These are phyloP conservation scores for Hoplodrina ambigua DNA, from an alignment of 2,888 invertebrate genomes.

Conservation along the genomic window DNA sequence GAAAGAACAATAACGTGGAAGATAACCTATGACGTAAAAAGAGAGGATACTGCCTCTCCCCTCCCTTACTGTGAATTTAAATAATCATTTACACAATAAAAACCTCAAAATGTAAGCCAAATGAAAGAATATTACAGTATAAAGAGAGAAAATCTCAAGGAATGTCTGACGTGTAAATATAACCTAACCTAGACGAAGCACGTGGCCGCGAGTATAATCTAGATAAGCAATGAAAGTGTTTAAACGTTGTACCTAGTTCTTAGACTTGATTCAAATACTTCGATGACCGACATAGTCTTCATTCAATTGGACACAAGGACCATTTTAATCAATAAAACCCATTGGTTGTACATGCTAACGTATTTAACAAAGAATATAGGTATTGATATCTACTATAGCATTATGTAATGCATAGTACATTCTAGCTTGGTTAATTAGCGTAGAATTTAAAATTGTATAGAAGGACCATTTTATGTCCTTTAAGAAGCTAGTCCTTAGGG, in stretches of 20 bases:
- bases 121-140: too few relatives aligned
- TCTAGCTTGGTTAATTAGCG: too few relatives aligned
- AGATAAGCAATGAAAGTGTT: constrained; percentile 7
- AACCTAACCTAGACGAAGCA: constrained; percentile 17
- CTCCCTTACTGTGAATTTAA: too few relatives aligned
- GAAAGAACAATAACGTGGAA: too few relatives aligned
- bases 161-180: constrained; percentile 14
- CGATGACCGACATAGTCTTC: neutral
- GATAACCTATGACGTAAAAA: too few relatives aligned
- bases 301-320: neutral
- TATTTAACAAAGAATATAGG: too few relatives aligned
- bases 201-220: constrained; percentile 15
- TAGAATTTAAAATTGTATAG: neutral
- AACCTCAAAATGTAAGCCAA: too few relatives aligned
- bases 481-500: neutral
- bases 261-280: neutral
- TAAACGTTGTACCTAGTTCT: neutral
- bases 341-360: too few relatives aligned
- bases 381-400: too few relatives aligned
- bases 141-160: neutral
- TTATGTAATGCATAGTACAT: too few relatives aligned
- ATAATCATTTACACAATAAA: too few relatives aligned
- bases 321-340: neutral
- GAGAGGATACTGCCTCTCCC: too few relatives aligned
- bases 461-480: neutral